phyloP scores from a whole-genome alignment of 1,140 invertebrate species.

The Colletes gigas region DNA sequence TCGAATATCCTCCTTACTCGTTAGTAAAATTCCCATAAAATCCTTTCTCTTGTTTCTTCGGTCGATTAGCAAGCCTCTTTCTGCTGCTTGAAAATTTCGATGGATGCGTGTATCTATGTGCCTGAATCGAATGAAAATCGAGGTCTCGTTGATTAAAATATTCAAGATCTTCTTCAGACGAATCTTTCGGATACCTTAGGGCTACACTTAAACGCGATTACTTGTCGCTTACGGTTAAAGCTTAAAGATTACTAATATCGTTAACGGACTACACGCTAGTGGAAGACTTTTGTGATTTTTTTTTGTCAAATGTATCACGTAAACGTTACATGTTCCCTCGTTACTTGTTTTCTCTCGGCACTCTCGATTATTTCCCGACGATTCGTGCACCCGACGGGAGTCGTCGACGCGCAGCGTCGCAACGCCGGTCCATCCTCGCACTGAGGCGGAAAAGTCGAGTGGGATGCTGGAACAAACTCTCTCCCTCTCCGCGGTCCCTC shows the following conservation, averaged over 20 bases:
- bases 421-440: slow-evolving; percentile 76
- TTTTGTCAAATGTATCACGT: slow-evolving; percentile 48
- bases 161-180: background rate
- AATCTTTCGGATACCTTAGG: slow-evolving; percentile 20
- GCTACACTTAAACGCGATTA: slow-evolving; percentile 37
- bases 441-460: slow-evolving; percentile 62
- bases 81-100: background rate
- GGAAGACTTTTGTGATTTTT: slow-evolving; percentile 79
- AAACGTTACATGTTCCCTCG: slow-evolving; percentile 55
- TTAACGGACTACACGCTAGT: slow-evolving; percentile 56
- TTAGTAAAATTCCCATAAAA: background rate
- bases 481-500: slow-evolving; percentile 30
- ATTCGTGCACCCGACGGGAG: slow-evolving; percentile 44
- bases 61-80: background rate
- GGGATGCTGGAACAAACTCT: slow-evolving; percentile 57
- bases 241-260: slow-evolving; percentile 35
- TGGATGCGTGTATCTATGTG: background rate
- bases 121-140: background rate
- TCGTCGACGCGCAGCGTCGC: slow-evolving; percentile 70
- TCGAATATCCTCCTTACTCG: background rate
- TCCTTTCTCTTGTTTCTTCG: background rate
- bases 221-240: slow-evolving; percentile 46
- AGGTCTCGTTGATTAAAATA: background rate
- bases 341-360: background rate
- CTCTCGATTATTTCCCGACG: slow-evolving; percentile 18